Evolutionary conservation across 2,113 vertebrate species (phyloP), one percentile per base, ranked within the genome.

Genomic region (Megaleporinus macrocephalus): DNA sequence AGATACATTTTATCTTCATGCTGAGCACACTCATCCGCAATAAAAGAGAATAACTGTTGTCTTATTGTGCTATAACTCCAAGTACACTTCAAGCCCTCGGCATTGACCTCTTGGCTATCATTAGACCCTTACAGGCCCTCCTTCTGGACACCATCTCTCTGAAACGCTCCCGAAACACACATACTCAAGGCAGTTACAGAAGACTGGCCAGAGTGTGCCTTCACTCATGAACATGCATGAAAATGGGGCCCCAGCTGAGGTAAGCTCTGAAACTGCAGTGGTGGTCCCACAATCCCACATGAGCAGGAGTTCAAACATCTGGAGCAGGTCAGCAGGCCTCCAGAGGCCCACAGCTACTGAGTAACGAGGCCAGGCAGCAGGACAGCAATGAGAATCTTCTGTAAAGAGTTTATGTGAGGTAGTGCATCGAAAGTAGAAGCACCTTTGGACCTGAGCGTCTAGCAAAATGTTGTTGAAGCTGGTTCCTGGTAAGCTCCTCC

Each of bases 161-260:
- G 53, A 85, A 73, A 78, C 53, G 11, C 24, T 61, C 68, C 53
- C 4, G 24, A 44, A 81, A 80, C 29, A 36, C 69, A 11, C 33
- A 29, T 14, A 69, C 59, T 30, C 66, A 22, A 78, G 65, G 79
- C 33, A 74, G 44, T 80, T 80, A 74, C 72, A 26, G 61, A 79
- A 36, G 59, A 77, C 29, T 53, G 49, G 36, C 51, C 68, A 47
- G 24, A 41, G 26, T 74, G 71, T 69, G 75, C 44, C 70, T 63
- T 65, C 33, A 41, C 84, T 85, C 84, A 85, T 82, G 80, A 82
- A 82, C 80, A 85, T 85, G 84, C 65, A 85, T 85, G 71, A 65
- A 72, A 72, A 33, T 55, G 36, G 20, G 10, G 49, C 65, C 79
- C 71, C 57, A 51, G 62, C 70, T 51, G 36, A 80, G 55, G 16